phyloP scores from a whole-genome alignment of 2,797 vertebrate species.

The Microhierax caerulescens region DNA sequence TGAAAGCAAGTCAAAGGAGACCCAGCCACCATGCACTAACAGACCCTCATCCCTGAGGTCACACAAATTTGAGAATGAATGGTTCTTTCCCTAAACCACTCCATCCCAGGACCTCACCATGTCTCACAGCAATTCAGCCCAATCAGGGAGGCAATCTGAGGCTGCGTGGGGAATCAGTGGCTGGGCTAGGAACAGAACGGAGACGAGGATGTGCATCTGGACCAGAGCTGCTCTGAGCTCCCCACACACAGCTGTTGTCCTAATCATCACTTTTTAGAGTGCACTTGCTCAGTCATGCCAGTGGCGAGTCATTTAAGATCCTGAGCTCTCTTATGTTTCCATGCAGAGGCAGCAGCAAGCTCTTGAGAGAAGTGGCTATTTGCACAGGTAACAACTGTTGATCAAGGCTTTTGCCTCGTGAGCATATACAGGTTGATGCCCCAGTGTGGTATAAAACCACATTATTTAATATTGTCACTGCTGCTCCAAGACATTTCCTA shows the following conservation, averaged over 20 bases:
- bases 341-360: neutral
- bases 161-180: neutral
- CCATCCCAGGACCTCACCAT: neutral
- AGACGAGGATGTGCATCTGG: neutral
- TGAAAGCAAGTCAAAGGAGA: neutral
- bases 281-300: neutral
- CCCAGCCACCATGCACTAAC: neutral
- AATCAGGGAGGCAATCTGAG: neutral
- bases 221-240: neutral
- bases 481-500: neutral
- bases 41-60: neutral
- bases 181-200: neutral
- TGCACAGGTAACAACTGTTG: neutral
- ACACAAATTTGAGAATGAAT: neutral
- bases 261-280: neutral
- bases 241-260: neutral
- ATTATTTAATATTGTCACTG: neutral
- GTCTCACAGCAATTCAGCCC: neutral
- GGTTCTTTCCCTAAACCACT: neutral
- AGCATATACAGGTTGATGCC: neutral
- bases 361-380: neutral
- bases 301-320: neutral
- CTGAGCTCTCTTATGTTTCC: neutral
- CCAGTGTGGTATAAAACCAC: neutral
- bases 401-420: neutral